Evolutionary conservation across 2,888 invertebrate genomes (phyloP), one percentile per base, ranked within the genome.

Genomic region (Heteromyza rotundicornis): DNA sequence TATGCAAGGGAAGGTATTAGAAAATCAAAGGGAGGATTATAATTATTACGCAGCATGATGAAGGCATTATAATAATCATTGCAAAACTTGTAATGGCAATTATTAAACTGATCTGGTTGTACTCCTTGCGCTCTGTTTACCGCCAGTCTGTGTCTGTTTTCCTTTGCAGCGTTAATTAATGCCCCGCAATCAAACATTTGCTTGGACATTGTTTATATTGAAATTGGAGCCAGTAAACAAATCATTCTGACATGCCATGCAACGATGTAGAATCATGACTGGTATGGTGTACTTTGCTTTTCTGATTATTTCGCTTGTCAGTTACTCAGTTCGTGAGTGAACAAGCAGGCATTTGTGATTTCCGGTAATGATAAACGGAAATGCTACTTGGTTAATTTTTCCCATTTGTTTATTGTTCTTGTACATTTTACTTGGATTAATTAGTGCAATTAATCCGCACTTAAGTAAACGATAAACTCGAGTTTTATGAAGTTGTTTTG

Each of bases 391-490:
- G 67, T 69, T 70, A 68, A 68, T 65, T 65, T 63, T 23, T 23
- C 50, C 50, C 69, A 63, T 63, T 60, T 64, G 63, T 44, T 20
- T 14, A 5, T 35, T 49, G 19, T 51, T 20, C 57, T 23, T 64
- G 65, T 61, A 61, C 63, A 64, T 66, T 68, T 65, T 69, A 68
- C 70, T 72, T 75, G 69, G 77, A 80, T 81, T 81, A 81, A 82
- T 81, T 81, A 81, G 74, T 73, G 72, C 80, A 81, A 81, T 81
- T 82, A 82, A 81, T 82, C 78, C 77, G 82, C 70, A 74, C 73
- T 75, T 75, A 76, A 72, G 71, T 72, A 20, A 58, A 14, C 20
- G 55, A 50, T 54, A 49, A 54, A 20, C 44, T 57, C 40, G 68
- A 23, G 57, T 60, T 69, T 75, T 75, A 75, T 75, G 68, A 64